phyloP scores from a whole-genome alignment of 2,888 invertebrate genomes.

The Caenorhabditis zanzibari region DNA sequence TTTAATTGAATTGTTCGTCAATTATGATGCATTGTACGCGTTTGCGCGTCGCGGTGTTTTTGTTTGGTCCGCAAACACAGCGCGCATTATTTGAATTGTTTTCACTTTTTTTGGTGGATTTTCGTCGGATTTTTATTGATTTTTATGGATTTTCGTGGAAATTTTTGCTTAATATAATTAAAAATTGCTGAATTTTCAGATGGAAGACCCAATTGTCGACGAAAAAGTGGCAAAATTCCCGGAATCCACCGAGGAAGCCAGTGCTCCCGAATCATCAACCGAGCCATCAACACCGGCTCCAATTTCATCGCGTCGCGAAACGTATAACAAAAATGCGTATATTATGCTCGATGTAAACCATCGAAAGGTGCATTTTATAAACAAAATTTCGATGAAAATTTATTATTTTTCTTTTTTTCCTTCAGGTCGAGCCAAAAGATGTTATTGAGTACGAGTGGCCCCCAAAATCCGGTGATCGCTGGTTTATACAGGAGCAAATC shows the following conservation, averaged over 20 bases:
- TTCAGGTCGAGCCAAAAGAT: constrained; percentile 72
- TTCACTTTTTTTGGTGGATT: neutral
- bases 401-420: neutral
- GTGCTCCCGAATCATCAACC: no score
- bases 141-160: neutral
- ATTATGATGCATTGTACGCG: constrained; percentile 2
- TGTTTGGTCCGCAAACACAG: constrained; percentile 43
- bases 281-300: constrained; percentile 23
- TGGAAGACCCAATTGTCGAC: constrained; percentile 23
- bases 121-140: neutral
- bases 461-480: constrained; percentile 79
- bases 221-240: neutral
- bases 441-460: constrained; percentile 83
- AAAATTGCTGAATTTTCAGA: constrained; percentile 4
- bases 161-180: no score
- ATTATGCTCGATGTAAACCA: constrained; percentile 63
- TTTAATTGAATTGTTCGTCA: constrained; percentile 1
- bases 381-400: neutral
- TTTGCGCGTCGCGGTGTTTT: constrained; percentile 21
- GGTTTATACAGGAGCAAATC: constrained; percentile 91
- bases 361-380: constrained; percentile 34
- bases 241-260: neutral
- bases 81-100: constrained; percentile 31
- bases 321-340: constrained; percentile 56
- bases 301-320: constrained; percentile 39